A percentile compares a stretch with the other conserved stretches of the same genome.
Evolutionary conservation across 1,140 invertebrate genomes (phyloP).

Genomic region (Vanessa tameamea): DNA sequence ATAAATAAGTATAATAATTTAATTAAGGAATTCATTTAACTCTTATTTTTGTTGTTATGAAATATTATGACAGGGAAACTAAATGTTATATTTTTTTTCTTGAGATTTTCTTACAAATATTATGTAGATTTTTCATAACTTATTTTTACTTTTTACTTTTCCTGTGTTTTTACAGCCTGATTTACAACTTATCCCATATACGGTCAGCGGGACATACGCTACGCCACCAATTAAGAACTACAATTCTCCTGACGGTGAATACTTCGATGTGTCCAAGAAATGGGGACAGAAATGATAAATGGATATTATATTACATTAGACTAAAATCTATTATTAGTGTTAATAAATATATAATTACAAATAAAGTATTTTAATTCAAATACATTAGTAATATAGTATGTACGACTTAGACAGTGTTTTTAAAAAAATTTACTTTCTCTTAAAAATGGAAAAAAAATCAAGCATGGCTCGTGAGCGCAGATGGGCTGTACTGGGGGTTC

Average conservation of each 20-base stretch:
- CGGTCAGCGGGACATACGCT: slow-evolving; percentile 84
- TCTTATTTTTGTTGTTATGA: too few relatives aligned
- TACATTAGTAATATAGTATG: not conserved
- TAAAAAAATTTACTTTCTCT: too few relatives aligned
- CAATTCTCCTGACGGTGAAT: slow-evolving; percentile 90
- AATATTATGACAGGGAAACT: too few relatives aligned
- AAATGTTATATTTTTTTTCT: too few relatives aligned
- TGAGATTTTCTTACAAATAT: too few relatives aligned
- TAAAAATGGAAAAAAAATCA: too few relatives aligned
- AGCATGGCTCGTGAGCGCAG: too few relatives aligned
- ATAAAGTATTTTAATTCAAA: slow-evolving; percentile 8
- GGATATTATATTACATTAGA: slow-evolving; percentile 5
- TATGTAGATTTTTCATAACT: too few relatives aligned
- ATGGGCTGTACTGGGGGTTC: too few relatives aligned
- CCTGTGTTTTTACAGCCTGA: slow-evolving; percentile 83
- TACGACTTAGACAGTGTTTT: not conserved
- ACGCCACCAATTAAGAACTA: slow-evolving; percentile 91
- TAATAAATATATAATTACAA: slow-evolving; percentile 10
- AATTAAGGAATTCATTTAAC: too few relatives aligned
- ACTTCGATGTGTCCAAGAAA: slow-evolving; percentile 89
- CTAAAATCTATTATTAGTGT: slow-evolving; percentile 2
- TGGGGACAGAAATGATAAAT: slow-evolving; percentile 81
- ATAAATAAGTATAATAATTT: too few relatives aligned
- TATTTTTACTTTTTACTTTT: too few relatives aligned
- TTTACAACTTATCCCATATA: slow-evolving; percentile 84